These are phyloP conservation scores for Metellina segmentata DNA, from an alignment of 2,888 invertebrate genomes.

Conservation along the genomic window DNA sequence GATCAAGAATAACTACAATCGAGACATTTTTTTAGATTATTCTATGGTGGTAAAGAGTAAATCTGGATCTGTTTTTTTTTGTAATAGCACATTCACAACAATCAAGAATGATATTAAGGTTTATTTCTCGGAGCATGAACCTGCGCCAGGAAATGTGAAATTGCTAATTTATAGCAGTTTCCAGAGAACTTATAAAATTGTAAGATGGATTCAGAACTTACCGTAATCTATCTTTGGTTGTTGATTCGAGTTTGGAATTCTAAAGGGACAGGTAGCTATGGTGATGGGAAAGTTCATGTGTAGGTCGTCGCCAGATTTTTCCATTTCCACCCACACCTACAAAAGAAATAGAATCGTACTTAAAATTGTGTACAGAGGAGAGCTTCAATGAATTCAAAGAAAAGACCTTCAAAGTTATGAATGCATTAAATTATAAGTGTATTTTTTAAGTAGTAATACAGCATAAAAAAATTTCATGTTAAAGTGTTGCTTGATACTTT, in stretches of 20 bases:
- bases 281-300: conserved; percentile 88
- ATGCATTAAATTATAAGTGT: background rate
- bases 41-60: too few relatives aligned
- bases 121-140: too few relatives aligned
- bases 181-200: background rate
- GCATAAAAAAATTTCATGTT: too few relatives aligned
- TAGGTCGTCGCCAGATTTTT: conserved; percentile 87
- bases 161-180: too few relatives aligned
- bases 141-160: too few relatives aligned
- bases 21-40: too few relatives aligned
- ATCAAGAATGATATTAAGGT: too few relatives aligned
- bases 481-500: too few relatives aligned
- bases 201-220: conserved; percentile 80
- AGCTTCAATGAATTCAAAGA: background rate
- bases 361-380: background rate
- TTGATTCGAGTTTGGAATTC: conserved; percentile 85
- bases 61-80: too few relatives aligned
- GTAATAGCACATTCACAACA: too few relatives aligned
- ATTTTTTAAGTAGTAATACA: background rate
- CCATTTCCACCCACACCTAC: conserved; percentile 87
- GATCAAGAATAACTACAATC: too few relatives aligned
- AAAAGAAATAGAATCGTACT: conserved; percentile 25
- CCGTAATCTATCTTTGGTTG: conserved; percentile 86
- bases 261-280: conserved; percentile 88
- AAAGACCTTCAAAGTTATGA: background rate